Conservation (phyloP, 2,113 vertebrate genomes). For the Phainopepla nitens region DNA sequence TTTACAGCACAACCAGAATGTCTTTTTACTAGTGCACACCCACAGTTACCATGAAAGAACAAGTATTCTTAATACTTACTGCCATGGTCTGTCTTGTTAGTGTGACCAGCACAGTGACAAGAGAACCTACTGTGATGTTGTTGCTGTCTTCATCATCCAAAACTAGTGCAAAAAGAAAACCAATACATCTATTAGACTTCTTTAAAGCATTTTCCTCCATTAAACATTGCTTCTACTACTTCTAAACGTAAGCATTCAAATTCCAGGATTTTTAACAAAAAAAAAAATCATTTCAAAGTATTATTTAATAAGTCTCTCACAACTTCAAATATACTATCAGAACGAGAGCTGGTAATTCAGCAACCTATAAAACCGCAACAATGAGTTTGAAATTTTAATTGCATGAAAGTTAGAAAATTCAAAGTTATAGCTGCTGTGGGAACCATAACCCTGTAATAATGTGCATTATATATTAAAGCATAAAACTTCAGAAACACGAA, state of each 20-base stretch:
- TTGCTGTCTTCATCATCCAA: slow-evolving; percentile 98
- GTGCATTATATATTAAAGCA: slow-evolving; percentile 20
- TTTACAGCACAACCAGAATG: background rate
- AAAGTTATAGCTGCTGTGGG: slow-evolving; percentile 25
- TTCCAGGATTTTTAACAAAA: background rate
- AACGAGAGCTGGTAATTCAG: background rate
- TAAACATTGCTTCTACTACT: background rate
- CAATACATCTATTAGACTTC: background rate
- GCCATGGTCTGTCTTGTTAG: slow-evolving; percentile 91
- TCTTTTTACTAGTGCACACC: background rate
- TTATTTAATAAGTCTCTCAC: background rate
- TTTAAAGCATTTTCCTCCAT: background rate
- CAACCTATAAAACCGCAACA: background rate
- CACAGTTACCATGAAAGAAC: background rate
- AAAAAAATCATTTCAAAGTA: background rate
- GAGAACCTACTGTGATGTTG: slow-evolving; percentile 96
- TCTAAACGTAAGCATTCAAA: background rate
- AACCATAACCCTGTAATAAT: background rate
- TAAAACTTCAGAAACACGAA: slow-evolving; percentile 39
- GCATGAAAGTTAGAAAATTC: slow-evolving; percentile 11
- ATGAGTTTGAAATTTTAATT: slow-evolving; percentile 21
- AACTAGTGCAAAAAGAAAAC: slow-evolving; percentile 70
- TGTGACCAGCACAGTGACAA: slow-evolving; percentile 94
- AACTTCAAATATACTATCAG: background rate
- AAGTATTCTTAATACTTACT: slow-evolving; percentile 76